Conservation (phyloP, 1,140 invertebrate species). For the Tetramorium simillimum region DNA sequence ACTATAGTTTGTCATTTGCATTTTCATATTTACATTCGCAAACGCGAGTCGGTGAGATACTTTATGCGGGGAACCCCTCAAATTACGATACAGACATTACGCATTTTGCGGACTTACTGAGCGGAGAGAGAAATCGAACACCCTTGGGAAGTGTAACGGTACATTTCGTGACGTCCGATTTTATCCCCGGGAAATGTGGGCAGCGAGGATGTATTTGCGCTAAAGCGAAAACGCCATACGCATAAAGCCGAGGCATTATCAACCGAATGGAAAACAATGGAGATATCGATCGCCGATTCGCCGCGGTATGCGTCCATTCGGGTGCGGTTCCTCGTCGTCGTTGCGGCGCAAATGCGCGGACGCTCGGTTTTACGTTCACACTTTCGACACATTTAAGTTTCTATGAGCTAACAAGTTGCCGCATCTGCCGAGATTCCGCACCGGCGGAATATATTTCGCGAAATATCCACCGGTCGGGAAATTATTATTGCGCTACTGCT, state of each 20-base stretch:
- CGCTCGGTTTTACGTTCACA: conserved; percentile 45
- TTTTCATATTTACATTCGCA: conserved; percentile 27
- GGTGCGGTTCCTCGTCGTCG: not conserved
- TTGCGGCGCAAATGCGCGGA: not conserved
- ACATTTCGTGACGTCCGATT: conserved; percentile 12
- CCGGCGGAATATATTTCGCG: conserved; percentile 17
- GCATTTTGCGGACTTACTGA: not conserved
- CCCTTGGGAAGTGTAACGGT: too few species aligned
- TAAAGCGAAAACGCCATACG: conserved; percentile 42
- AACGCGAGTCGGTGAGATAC: conserved; percentile 16
- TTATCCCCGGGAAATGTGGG: conserved; percentile 32
- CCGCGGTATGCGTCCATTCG: conserved; percentile 49
- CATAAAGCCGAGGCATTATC: conserved; percentile 63
- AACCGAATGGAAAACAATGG: conserved; percentile 74
- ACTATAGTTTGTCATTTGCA: conserved; percentile 20
- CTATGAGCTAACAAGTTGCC: conserved; percentile 66
- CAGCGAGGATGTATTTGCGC: conserved; percentile 57
- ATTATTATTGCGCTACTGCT: conserved; percentile 29
- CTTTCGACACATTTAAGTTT: conserved; percentile 57
- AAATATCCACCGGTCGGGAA: conserved; percentile 27
- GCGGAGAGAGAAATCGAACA: not conserved
- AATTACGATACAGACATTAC: not conserved
- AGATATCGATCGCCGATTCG: conserved; percentile 72
- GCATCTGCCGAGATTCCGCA: conserved; percentile 51
- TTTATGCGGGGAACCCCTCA: not conserved